Percentiles rank a stretch among this genome's conserved stretches.
These are phyloP conservation scores for Plodia interpunctella DNA, from an alignment of 1,140 invertebrate species.

Conservation along the genomic window DNA sequence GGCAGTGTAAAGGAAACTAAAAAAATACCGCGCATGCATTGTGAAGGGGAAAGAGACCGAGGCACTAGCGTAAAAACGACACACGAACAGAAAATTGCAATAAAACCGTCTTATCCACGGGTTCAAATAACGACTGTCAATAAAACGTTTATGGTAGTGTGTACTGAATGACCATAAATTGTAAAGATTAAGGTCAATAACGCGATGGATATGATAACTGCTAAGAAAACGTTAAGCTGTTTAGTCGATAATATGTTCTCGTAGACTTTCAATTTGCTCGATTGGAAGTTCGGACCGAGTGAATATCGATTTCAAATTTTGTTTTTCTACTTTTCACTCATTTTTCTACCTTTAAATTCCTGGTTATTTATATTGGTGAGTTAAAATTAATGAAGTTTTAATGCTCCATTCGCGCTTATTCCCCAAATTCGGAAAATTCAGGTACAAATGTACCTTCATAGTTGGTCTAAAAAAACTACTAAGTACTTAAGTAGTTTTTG, in stretches of 20 bases:
- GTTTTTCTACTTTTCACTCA: no score
- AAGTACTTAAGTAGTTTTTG: no score
- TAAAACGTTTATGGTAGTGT: constrained; percentile 62
- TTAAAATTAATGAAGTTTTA: no score
- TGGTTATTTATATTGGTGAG: no score
- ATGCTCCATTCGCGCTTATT: no score
- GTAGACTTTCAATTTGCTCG: constrained; percentile 16
- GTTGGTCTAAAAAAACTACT: no score
- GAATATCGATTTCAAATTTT: no score
- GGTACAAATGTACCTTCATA: no score
- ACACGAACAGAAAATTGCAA: constrained; percentile 34
- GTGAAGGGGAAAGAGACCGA: neutral
- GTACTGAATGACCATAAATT: constrained; percentile 64
- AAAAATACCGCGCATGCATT: neutral
- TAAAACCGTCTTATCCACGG: constrained; percentile 45
- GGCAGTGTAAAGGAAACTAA: neutral
- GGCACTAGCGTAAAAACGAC: constrained; percentile 20
- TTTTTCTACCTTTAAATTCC: no score
- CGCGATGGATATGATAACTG: constrained; percentile 61
- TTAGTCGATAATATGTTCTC: constrained; percentile 10
- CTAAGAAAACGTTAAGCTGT: constrained; percentile 39
- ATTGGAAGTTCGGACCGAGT: no score
- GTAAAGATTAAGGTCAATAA: constrained; percentile 69
- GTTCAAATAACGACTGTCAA: constrained; percentile 55
- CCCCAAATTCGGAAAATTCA: no score